Evolutionary conservation across 2,888 invertebrate species (phyloP).

Genomic region (Frankliniella intonsa): DNA sequence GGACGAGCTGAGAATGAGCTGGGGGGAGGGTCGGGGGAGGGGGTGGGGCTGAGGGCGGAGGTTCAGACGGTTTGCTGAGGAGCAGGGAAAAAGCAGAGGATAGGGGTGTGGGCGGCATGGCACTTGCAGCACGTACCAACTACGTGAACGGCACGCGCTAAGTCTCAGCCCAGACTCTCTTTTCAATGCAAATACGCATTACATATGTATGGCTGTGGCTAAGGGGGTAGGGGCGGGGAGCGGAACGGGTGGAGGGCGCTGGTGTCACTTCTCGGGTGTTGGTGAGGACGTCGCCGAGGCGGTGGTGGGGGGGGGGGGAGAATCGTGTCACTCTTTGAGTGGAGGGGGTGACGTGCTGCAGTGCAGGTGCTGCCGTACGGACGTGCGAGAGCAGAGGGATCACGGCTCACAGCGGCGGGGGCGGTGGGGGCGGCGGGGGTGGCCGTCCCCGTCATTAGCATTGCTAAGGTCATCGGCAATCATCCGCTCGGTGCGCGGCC

Average conservation of each 20-base stretch:
- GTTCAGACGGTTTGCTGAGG: background rate
- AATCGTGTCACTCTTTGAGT: background rate
- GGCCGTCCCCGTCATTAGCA: no score
- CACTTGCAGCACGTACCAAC: background rate
- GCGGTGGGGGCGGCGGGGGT: no score
- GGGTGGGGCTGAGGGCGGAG: background rate
- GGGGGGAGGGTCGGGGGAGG: background rate
- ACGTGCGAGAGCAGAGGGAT: background rate
- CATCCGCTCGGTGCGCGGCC: no score
- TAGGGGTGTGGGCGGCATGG: background rate
- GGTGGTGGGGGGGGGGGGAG: no score
- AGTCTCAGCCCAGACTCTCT: constrained; percentile 19
- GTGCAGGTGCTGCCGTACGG: no score
- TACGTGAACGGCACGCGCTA: constrained; percentile 5
- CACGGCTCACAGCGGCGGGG: no score
- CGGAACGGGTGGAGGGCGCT: background rate
- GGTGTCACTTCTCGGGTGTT: no score
- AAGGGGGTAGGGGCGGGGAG: background rate
- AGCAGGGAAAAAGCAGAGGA: no score
- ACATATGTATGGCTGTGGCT: constrained; percentile 20
- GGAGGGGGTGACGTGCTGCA: background rate
- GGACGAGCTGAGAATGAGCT: no score
- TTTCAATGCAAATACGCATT: constrained; percentile 15
- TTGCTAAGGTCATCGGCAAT: no score
- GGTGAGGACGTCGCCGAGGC: background rate